Base-by-base conservation (phyloP, 1,140 invertebrate genomes). In the Pseudachorutes palmiensis region DNA sequence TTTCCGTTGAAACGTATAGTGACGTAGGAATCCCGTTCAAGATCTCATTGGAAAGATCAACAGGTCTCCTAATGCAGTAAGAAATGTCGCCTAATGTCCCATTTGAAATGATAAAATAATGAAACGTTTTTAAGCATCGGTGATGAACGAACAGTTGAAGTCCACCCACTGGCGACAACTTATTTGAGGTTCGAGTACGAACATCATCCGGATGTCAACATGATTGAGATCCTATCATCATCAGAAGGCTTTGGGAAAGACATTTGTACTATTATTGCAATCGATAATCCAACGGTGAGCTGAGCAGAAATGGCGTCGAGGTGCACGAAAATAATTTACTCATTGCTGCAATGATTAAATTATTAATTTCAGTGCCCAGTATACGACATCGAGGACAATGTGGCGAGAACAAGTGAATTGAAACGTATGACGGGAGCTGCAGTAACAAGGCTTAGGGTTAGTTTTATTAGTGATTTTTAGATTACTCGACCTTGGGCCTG, bases 191-290 rank as follows among this genome's bases (percentile, higher is more conserved):
- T 45, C 36, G 61, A 63, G 9, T 63, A 41, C 29, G 32, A 48
- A 3, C 30, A 5, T n/a, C 22, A 48, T 63, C 51, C 51, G 24
- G 30, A 61, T n/a, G 61, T 63, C 29, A 2, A 63, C 14, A 63
- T 63, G 61, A 63, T 63, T 63, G 61, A 63, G 29, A 48, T 63
- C 5, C 26, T 63, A n/a, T 32, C 31, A 28, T 19, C 9, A 3
- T 45, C 33, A 12, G 24, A 24, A 24, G 61, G 61, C 2, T 2
- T 16, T 31, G 61, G 61, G 28, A 29, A 28, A 9, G 24, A 48
- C 2, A 63, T 63, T 48, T 63, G 61, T 32, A 63, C 61, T 2
- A 9, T 63, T 36, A 48, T 63, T 24, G 61, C 61, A 2, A 26
- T 32, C 9, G 30, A 63, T 28, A 32, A 63, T 63, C 61, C 61